A percentile compares a stretch with the other conserved stretches of the same genome.
Evolutionary conservation across 2,888 invertebrate genomes (phyloP).

Genomic region (Unio delphinus): DNA sequence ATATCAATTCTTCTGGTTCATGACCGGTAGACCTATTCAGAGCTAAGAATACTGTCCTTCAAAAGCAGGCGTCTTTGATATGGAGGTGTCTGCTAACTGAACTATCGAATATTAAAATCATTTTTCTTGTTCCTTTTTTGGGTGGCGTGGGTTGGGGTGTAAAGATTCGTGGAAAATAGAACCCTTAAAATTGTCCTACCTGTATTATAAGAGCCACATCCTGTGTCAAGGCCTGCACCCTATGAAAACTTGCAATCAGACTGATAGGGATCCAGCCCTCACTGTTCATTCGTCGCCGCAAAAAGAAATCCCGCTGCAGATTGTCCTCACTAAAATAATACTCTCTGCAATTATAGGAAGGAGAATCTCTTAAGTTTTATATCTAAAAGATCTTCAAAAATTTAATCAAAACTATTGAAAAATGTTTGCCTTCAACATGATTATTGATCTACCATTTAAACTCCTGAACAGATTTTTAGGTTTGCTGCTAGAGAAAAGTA

Average conservation of each 20-base stretch:
- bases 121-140: neutral
- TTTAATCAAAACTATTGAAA: too few species aligned
- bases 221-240: constrained; percentile 89
- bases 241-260: constrained; percentile 95
- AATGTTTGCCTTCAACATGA: too few species aligned
- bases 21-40: too few species aligned
- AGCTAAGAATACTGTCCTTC: too few species aligned
- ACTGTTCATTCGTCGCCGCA: constrained; percentile 95
- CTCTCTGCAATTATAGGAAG: constrained; percentile 81
- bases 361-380: neutral
- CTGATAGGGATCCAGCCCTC: constrained; percentile 95
- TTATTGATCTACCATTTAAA: too few species aligned
- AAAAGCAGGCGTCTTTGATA: too few species aligned
- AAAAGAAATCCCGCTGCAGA: constrained; percentile 93
- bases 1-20: too few species aligned
- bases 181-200: constrained; percentile 64
- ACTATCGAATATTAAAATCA: neutral
- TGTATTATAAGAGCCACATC: constrained; percentile 88
- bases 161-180: neutral
- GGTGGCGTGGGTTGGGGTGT: neutral
- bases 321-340: constrained; percentile 99
- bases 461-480: too few species aligned
- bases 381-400: too few species aligned
- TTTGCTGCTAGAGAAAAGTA: too few species aligned
- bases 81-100: too few species aligned